Evolutionary conservation across 2,888 invertebrate genomes (phyloP).

Genomic region (Nebria brevicollis): DNA sequence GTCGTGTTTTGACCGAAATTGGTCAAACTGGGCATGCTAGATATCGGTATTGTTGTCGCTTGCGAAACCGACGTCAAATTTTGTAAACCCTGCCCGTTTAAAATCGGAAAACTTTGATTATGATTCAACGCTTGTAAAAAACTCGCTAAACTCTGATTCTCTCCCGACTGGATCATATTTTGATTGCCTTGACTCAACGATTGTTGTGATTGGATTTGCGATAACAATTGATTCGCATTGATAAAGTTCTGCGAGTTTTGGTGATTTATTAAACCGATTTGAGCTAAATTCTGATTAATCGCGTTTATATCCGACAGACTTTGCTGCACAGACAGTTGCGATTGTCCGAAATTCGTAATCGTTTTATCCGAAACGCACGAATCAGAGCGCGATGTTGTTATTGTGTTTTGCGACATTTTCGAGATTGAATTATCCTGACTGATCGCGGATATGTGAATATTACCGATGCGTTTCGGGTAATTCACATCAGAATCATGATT

Average conservation of each 20-base stretch:
- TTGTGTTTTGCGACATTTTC: neutral
- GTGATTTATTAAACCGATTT: conserved; percentile 30
- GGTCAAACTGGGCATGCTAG: conserved; percentile 15
- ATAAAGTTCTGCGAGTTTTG: conserved; percentile 25
- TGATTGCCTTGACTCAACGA: neutral
- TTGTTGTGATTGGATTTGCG: conserved; percentile 2
- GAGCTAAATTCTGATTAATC: conserved; percentile 34
- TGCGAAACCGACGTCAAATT: conserved; percentile 11
- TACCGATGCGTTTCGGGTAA: conserved; percentile 57
- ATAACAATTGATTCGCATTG: conserved; percentile 20
- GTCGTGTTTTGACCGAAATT: conserved; percentile 10
- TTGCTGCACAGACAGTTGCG: conserved; percentile 41
- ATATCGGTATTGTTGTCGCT: neutral
- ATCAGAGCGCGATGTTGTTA: neutral
- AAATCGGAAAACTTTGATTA: conserved; percentile 19
- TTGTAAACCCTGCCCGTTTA: conserved; percentile 8
- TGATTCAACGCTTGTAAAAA: conserved; percentile 31
- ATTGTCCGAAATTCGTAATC: conserved; percentile 24
- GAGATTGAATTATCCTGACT: conserved; percentile 53
- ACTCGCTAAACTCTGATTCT: conserved; percentile 26
- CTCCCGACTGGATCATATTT: neutral
- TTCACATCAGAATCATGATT: conserved; percentile 46
- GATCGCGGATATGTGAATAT: conserved; percentile 60
- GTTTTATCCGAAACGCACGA: conserved; percentile 5
- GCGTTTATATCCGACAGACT: conserved; percentile 37